phyloP scores from a whole-genome alignment of 2,888 invertebrate species.

The Scaptomyza polygonia region DNA sequence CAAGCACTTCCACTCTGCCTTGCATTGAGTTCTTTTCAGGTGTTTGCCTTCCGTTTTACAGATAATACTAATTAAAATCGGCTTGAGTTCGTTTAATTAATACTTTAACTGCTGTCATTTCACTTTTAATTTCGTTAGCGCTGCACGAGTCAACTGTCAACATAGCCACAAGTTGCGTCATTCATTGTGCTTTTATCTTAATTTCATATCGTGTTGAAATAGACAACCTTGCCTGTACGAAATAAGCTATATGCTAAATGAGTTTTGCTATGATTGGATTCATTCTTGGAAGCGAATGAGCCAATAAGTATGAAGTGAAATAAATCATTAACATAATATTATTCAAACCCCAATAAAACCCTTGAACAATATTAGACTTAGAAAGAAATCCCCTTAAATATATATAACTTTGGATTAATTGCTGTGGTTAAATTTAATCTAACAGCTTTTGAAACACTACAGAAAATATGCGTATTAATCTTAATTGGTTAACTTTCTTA shows the following conservation, averaged over 20 bases:
- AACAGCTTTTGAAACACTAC: too few relatives aligned
- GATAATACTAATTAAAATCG: slow-evolving; percentile 50
- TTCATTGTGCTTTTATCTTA: slow-evolving; percentile 5
- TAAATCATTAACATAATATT: too few relatives aligned
- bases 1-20: not conserved
- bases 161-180: slow-evolving; percentile 20
- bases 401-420: too few relatives aligned
- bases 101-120: slow-evolving; percentile 29
- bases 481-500: too few relatives aligned
- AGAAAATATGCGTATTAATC: too few relatives aligned
- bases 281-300: not conserved
- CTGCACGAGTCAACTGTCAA: not conserved
- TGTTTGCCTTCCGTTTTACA: slow-evolving; percentile 9
- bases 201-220: slow-evolving; percentile 3
- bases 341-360: too few relatives aligned
- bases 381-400: too few relatives aligned
- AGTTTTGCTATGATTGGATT: not conserved
- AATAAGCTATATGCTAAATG: not conserved
- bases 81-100: slow-evolving; percentile 45
- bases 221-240: not conserved
- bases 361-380: too few relatives aligned
- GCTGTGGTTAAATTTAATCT: too few relatives aligned
- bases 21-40: not conserved
- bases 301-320: too few relatives aligned
- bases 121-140: slow-evolving; percentile 10